Evolutionary conservation across 2,888 invertebrate species (phyloP), one percentile per base, ranked within the genome.

Genomic region (Andrena bucephala): DNA sequence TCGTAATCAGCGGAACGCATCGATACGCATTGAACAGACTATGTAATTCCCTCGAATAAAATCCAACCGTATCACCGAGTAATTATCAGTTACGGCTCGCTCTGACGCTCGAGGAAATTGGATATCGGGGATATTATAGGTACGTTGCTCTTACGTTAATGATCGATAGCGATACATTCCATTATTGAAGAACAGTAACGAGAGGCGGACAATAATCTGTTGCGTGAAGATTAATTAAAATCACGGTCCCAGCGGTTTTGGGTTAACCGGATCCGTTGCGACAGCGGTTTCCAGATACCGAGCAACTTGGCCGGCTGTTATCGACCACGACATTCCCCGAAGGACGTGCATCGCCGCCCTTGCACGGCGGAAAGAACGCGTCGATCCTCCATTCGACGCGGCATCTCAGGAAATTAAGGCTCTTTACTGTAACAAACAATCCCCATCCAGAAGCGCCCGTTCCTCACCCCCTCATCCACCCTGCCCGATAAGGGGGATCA

Each of bases 381-480:
- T 68, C 31, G 42, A 42, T n/a, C 77, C 42, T 16, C 42, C 42
- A 16, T 70, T 73, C 31, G 75, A 63, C 81, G 60, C 62, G 77
- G 77, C 82, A 78, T 71, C 71, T 71, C 85, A 88, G 91, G 90
- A 93, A 92, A 92, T 93, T 92, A 92, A 89, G 90, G 88, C 88
- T 85, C 90, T 90, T 42, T 89, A 69, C 85, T 81, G 88, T 80
- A 89, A 90, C 89, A 88, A 91, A 91, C 85, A 90, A 90, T 91
- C 87, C 29, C 20, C 36, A n/a, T 48, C 54, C 63, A 50, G 36
- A 20, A 62, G 67, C 24, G 7, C 42, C 42, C 59, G 36, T 8
- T 52, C 3, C 10, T 24, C 20, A 27, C 20, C 20, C 33, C 27
- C 27, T 27, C 31, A 42, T 2, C 52, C 20, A 4, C 10, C 16